Percentiles rank a stretch among this genome's conserved stretches.
Conservation (phyloP, 2,113 vertebrate species). For the Neotragus pygmaeus region DNA sequence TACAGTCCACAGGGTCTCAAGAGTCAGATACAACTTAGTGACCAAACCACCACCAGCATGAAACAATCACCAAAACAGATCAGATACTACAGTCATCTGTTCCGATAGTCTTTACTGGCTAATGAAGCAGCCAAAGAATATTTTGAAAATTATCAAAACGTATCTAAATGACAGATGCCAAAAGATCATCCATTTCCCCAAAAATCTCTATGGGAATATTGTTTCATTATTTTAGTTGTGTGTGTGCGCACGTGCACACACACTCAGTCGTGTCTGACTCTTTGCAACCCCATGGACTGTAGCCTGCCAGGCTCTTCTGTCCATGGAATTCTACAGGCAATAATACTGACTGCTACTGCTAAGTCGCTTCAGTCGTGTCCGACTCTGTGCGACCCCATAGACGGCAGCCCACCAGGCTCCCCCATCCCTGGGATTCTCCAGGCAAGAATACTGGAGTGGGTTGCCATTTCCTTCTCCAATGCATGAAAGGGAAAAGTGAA, state of each 20-base stretch:
- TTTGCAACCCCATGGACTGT: neutral
- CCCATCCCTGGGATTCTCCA: neutral
- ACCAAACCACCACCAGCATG: neutral
- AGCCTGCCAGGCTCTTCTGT: neutral
- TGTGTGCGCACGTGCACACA: fast-evolving
- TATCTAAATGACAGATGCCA: slow-evolving; percentile 65
- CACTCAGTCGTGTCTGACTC: neutral
- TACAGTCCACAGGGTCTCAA: neutral
- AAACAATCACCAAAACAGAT: slow-evolving; percentile 43
- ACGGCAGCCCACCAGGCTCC: neutral
- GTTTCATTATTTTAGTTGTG: neutral
- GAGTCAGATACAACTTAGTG: neutral
- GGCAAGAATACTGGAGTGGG: neutral
- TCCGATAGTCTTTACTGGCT: slow-evolving; percentile 54
- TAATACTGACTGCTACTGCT: no score
- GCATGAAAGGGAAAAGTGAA: no score
- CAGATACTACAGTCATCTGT: slow-evolving; percentile 48
- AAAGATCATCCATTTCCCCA: slow-evolving; percentile 26
- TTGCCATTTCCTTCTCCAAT: neutral
- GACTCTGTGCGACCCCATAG: neutral
- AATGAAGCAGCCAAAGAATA: slow-evolving; percentile 40
- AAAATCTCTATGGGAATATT: neutral
- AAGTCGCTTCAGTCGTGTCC: neutral
- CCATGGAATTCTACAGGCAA: neutral
- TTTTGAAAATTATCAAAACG: slow-evolving; percentile 58